Base-by-base conservation (phyloP, 1,140 invertebrate genomes). In the Condylostylus longicornis region DNA sequence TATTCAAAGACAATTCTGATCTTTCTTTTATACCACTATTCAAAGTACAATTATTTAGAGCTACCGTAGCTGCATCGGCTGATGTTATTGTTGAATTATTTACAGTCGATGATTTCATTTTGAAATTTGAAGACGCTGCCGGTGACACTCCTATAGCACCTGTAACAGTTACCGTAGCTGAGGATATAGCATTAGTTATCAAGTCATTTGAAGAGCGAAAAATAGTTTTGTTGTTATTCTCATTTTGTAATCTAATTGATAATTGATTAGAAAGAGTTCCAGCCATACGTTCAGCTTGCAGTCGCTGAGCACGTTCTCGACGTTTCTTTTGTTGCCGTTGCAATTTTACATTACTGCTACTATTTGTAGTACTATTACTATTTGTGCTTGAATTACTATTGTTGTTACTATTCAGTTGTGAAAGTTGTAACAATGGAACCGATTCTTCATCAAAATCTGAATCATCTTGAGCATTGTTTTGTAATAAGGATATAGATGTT, bases 251-350 rank as follows among this genome's bases (percentile, higher is more conserved):
- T n/a, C n/a, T n/a, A n/a, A n/a, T n/a, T n/a, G n/a, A n/a, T n/a
- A n/a, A n/a, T n/a, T n/a, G n/a, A n/a, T n/a, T n/a, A n/a, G n/a
- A 33, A 33, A 3, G n/a, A 19, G 10, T 33, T 33, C 31, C 18
- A n/a, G n/a, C n/a, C n/a, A n/a, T n/a, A 63, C 77, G 71, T 67
- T 77, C 74, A 58, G 79, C 80, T 68, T 82, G 73, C 74, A 84
- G 79, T 62, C 81, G 79, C 70, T 82, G 79, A 48, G 80, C 80
- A 58, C 82, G 72, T 67, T 85, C 82, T 63, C 81, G 74, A 55
- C 82, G 73, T 57, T 79, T 74, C 58, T 83, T 85, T 64, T 82
- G 76, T 66, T 85, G 81, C 58, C 70, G 74, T 43, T 79, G 77
- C 58, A 80, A 77, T 67, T 82, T 58, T 5, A 52, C 50, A 42